Evolutionary conservation across 2,888 invertebrate genomes (phyloP).

Genomic region (Marronus borbonicus): DNA sequence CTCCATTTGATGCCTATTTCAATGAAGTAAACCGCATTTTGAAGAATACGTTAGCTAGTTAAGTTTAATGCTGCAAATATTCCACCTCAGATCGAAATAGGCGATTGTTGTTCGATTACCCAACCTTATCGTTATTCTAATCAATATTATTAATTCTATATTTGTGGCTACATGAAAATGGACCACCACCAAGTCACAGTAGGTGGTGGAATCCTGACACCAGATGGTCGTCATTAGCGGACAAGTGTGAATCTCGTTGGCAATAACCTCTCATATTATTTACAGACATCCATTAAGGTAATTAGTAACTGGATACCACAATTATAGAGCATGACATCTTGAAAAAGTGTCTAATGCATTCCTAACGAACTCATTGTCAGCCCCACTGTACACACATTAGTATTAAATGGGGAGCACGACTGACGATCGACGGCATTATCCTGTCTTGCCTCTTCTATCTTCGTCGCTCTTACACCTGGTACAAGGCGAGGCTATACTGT

Average conservation of each 20-base stretch:
- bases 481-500: no score
- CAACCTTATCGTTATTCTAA: no score
- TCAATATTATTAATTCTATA: slow-evolving; percentile 28
- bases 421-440: slow-evolving; percentile 7
- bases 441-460: slow-evolving; percentile 4
- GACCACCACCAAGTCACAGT: slow-evolving; percentile 58
- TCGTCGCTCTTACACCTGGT: neutral
- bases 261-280: slow-evolving; percentile 56
- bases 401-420: slow-evolving; percentile 56
- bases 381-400: slow-evolving; percentile 52
- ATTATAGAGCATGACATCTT: slow-evolving; percentile 62
- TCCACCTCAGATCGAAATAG: no score
- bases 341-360: slow-evolving; percentile 58
- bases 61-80: no score
- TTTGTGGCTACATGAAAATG: slow-evolving; percentile 33
- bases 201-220: slow-evolving; percentile 54
- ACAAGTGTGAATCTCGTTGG: slow-evolving; percentile 58
- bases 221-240: slow-evolving; percentile 60
- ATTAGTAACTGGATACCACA: slow-evolving; percentile 66
- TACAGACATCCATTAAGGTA: slow-evolving; percentile 63
- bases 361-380: slow-evolving; percentile 57
- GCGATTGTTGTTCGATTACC: no score
- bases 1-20: no score
- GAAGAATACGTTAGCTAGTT: no score
- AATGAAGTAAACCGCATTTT: no score